Conservation (phyloP, 1,140 invertebrate genomes). For the Pachyrhynchus sulphureomaculatus region DNA sequence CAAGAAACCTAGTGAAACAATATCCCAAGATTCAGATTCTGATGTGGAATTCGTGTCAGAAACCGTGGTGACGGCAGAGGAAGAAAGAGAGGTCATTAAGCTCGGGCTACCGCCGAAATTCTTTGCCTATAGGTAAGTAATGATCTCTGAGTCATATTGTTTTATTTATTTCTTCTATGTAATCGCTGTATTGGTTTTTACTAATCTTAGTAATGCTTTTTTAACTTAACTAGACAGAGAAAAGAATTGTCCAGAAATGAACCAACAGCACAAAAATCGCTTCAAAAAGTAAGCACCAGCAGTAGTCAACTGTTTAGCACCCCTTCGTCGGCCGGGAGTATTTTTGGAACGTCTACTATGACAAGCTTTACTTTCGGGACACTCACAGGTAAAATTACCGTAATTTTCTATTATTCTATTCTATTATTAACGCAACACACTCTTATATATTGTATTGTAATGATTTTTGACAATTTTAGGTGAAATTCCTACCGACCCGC, state of each 20-base stretch:
- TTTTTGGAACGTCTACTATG: background rate
- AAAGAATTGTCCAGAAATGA: slow-evolving; percentile 27
- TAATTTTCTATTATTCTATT: too few species aligned
- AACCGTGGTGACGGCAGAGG: slow-evolving; percentile 65
- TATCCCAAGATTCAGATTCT: slow-evolving; percentile 35
- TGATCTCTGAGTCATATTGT: too few species aligned
- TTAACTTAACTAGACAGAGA: slow-evolving; percentile 47
- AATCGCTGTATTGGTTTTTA: too few species aligned
- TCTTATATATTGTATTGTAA: too few species aligned
- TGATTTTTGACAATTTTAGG: background rate
- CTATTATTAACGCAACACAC: too few species aligned
- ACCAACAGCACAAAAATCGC: background rate
- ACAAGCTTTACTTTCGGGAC: slow-evolving; percentile 8
- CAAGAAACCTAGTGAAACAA: slow-evolving; percentile 15
- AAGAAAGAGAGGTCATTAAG: slow-evolving; percentile 65
- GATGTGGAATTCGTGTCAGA: slow-evolving; percentile 70
- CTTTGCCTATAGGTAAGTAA: slow-evolving; percentile 65
- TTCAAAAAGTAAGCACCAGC: background rate
- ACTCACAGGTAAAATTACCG: slow-evolving; percentile 7
- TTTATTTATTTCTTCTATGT: too few species aligned
- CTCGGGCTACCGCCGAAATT: slow-evolving; percentile 78
- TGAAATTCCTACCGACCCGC: background rate
- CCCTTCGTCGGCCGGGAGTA: slow-evolving; percentile 20
- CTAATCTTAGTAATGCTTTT: too few species aligned
- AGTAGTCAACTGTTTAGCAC: slow-evolving; percentile 7